A percentile compares a stretch with the other conserved stretches of the same genome.
Conservation (phyloP, 2,113 vertebrate species). For the Silurus glanis region DNA sequence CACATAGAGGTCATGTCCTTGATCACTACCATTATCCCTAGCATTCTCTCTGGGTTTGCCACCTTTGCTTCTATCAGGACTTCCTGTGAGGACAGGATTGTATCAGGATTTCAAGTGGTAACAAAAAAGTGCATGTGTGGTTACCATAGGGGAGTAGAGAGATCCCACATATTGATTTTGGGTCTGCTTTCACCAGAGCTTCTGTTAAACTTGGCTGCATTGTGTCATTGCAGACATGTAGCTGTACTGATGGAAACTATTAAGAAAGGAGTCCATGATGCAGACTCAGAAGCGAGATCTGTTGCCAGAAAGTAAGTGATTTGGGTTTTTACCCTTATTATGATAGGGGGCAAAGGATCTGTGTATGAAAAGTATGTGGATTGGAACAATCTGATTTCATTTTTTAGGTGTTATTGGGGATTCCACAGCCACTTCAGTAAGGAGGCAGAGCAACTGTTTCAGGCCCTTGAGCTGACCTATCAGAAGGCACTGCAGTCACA, state of each 20-base stretch:
- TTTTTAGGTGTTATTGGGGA: slow-evolving; percentile 85
- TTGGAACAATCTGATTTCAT: neutral
- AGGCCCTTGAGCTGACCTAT: slow-evolving; percentile 87
- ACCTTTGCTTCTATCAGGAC: neutral
- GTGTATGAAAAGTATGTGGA: neutral
- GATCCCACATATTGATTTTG: slow-evolving; percentile 21
- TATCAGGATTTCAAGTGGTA: neutral
- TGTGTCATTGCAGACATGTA: slow-evolving; percentile 75
- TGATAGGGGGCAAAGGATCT: too few relatives aligned
- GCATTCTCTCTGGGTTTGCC: neutral
- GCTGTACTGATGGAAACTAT: slow-evolving; percentile 88
- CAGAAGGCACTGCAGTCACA: slow-evolving; percentile 92
- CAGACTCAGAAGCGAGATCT: slow-evolving; percentile 91
- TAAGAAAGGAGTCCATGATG: slow-evolving; percentile 94
- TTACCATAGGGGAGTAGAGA: neutral
- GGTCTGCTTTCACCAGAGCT: slow-evolving; percentile 9
- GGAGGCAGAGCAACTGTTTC: slow-evolving; percentile 89
- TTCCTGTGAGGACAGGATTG: neutral
- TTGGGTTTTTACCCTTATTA: neutral
- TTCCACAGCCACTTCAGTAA: slow-evolving; percentile 87
- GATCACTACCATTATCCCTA: neutral
- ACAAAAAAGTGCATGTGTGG: neutral
- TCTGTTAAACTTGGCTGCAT: neutral
- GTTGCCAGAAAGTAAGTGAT: slow-evolving; percentile 88
- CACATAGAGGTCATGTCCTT: slow-evolving; percentile 27